Conservation (phyloP, 2,888 invertebrate species). For the Acleris cristana region DNA sequence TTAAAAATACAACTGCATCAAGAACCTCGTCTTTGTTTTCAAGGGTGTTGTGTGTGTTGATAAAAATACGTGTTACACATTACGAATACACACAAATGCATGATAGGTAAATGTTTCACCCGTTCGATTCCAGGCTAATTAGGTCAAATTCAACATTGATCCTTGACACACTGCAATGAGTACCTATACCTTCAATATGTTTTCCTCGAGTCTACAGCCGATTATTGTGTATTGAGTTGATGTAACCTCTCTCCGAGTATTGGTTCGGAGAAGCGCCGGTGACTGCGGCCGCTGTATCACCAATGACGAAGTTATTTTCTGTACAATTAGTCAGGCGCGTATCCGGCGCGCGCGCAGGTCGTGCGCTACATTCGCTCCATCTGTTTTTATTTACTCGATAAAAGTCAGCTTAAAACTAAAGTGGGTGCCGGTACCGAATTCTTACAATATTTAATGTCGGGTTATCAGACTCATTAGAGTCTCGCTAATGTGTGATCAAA, state of each 20-base stretch:
- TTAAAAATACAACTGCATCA: too few species aligned
- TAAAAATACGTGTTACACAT: too few species aligned
- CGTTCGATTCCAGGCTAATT: neutral
- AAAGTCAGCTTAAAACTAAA: conserved; percentile 42
- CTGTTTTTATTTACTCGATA: conserved; percentile 39
- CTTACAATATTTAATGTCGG: conserved; percentile 4
- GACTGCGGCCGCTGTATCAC: conserved; percentile 75
- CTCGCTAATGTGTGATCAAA: conserved; percentile 16
- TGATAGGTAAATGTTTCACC: too few species aligned
- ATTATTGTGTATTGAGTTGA: conserved; percentile 23
- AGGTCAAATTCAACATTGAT: conserved; percentile 1
- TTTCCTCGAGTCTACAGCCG: conserved; percentile 11
- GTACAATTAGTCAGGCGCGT: conserved; percentile 81
- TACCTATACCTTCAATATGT: neutral
- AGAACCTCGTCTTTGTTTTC: too few species aligned
- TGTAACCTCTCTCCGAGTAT: conserved; percentile 51
- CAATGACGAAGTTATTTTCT: conserved; percentile 82
- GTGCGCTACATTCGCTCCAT: conserved; percentile 49
- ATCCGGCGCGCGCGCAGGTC: conserved; percentile 75
- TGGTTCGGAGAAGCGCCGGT: conserved; percentile 76
- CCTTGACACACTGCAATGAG: neutral
- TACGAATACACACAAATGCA: too few species aligned
- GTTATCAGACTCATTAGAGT: conserved; percentile 4
- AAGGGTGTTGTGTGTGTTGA: too few species aligned
- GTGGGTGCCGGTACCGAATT: conserved; percentile 15